phyloP scores from a whole-genome alignment of 1,140 invertebrate genomes.

The Drosophila kepulauana region DNA sequence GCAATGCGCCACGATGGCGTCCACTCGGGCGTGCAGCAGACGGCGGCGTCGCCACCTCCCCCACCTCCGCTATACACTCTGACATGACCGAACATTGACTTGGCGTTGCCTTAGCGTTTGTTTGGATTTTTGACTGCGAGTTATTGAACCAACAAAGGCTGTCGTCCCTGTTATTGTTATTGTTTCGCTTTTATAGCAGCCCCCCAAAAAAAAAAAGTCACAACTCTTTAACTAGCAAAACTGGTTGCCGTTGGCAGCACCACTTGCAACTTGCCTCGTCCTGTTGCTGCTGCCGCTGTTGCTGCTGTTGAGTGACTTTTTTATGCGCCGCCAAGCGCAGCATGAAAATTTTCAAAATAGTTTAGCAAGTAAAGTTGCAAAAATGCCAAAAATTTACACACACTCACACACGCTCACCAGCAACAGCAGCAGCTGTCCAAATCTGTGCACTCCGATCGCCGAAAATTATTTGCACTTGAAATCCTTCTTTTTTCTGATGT shows the following conservation, averaged over 20 bases:
- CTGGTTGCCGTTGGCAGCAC: constrained; percentile 50
- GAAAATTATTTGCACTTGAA: constrained; percentile 75
- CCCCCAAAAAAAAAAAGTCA: constrained; percentile 10
- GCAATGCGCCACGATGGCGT: constrained; percentile 50
- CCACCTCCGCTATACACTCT: neutral
- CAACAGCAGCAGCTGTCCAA: constrained; percentile 19
- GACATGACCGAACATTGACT: constrained; percentile 53
- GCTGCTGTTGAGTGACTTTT: constrained; percentile 24
- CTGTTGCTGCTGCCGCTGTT: neutral
- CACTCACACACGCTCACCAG: constrained; percentile 21
- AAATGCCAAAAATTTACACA: constrained; percentile 68
- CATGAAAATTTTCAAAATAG: constrained; percentile 72
- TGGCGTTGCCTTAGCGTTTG: constrained; percentile 36
- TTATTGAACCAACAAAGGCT: constrained; percentile 76
- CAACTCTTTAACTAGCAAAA: constrained; percentile 21
- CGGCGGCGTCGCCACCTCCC: neutral
- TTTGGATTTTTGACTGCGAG: constrained; percentile 39
- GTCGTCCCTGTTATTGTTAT: constrained; percentile 18
- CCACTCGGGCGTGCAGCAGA: constrained; percentile 30
- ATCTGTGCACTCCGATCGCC: constrained; percentile 64
- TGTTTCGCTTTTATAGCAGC: constrained; percentile 27
- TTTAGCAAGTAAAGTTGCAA: constrained; percentile 78
- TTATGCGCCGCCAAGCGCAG: constrained; percentile 51
- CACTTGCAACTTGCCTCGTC: constrained; percentile 1
- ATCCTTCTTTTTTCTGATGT: constrained; percentile 39